phyloP scores from a whole-genome alignment of 2,797 vertebrate species.

The Gymnodraco acuticeps region DNA sequence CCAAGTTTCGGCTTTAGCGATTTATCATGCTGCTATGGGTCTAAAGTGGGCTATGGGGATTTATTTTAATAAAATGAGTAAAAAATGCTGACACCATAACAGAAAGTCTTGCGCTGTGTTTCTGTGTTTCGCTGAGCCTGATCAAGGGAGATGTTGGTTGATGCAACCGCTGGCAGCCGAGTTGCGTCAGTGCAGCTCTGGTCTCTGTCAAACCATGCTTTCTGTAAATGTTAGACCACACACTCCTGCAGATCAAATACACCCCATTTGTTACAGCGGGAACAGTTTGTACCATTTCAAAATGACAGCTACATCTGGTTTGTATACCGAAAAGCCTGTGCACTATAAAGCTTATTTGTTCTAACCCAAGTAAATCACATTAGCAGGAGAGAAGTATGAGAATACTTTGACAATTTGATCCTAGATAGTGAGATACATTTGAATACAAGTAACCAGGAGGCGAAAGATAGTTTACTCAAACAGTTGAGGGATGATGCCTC shows the following conservation, averaged over 20 bases:
- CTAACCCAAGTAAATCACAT: background rate
- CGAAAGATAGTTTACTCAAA: slow-evolving; percentile 9
- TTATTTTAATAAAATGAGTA: slow-evolving; percentile 27
- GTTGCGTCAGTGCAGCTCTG: slow-evolving; percentile 54
- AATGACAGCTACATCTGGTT: slow-evolving; percentile 37
- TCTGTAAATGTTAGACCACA: slow-evolving; percentile 60
- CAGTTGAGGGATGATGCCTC: slow-evolving; percentile 14
- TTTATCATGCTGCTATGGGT: slow-evolving; percentile 40
- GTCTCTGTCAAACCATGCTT: slow-evolving; percentile 49
- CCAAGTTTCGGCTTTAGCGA: slow-evolving; percentile 46
- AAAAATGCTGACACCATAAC: slow-evolving; percentile 50
- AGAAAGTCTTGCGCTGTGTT: slow-evolving; percentile 38
- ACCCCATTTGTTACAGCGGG: slow-evolving; percentile 26
- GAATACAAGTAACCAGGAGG: slow-evolving; percentile 25
- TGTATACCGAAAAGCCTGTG: background rate
- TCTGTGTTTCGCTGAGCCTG: slow-evolving; percentile 31
- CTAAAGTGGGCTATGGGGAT: slow-evolving; percentile 30
- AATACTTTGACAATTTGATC: slow-evolving; percentile 6
- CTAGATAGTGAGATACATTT: slow-evolving; percentile 1
- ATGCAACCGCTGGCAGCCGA: slow-evolving; percentile 29
- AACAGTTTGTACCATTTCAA: slow-evolving; percentile 35
- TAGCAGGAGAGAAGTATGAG: background rate
- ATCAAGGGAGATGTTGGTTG: slow-evolving; percentile 52
- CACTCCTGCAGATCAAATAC: slow-evolving; percentile 53
- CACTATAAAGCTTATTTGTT: slow-evolving; percentile 5